phyloP scores from a whole-genome alignment of 2,797 vertebrate genomes.

The Anguilla obscura region DNA sequence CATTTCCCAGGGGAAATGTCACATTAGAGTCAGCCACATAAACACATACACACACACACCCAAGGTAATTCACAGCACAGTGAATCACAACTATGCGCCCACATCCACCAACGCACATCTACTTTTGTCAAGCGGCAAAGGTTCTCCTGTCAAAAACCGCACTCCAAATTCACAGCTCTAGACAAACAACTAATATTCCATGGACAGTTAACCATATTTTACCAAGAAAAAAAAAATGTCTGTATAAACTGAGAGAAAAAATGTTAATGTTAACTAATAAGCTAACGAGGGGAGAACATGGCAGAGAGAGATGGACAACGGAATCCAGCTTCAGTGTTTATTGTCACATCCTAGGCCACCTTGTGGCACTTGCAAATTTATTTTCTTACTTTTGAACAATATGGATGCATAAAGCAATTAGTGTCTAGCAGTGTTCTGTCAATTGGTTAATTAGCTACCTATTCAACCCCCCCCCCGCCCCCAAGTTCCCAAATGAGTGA shows the following conservation, averaged over 20 bases:
- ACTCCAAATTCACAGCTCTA: not conserved
- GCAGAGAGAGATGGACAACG: not conserved
- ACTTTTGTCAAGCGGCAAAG: not conserved
- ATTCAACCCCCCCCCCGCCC: not conserved
- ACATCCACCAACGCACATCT: not conserved
- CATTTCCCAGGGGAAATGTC: conserved; percentile 51
- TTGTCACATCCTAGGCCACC: not conserved
- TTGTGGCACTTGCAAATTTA: not conserved
- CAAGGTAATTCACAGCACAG: not conserved
- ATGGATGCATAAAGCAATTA: not conserved
- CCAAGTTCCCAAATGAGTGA: not conserved
- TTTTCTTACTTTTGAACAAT: not conserved
- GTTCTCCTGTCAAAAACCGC: not conserved
- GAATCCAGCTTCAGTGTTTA: not conserved
- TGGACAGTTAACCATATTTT: not conserved
- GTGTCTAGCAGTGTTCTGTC: not conserved
- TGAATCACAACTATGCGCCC: not conserved
- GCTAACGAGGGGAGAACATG: not conserved
- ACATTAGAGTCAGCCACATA: conserved; percentile 45
- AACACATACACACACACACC: not conserved
- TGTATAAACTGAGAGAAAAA: not conserved
- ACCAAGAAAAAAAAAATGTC: not conserved
- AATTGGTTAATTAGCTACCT: not conserved
- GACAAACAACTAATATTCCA: not conserved
- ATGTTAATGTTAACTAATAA: not conserved